Conservation (phyloP, 2,113 vertebrate species). For the Neogale vison region DNA sequence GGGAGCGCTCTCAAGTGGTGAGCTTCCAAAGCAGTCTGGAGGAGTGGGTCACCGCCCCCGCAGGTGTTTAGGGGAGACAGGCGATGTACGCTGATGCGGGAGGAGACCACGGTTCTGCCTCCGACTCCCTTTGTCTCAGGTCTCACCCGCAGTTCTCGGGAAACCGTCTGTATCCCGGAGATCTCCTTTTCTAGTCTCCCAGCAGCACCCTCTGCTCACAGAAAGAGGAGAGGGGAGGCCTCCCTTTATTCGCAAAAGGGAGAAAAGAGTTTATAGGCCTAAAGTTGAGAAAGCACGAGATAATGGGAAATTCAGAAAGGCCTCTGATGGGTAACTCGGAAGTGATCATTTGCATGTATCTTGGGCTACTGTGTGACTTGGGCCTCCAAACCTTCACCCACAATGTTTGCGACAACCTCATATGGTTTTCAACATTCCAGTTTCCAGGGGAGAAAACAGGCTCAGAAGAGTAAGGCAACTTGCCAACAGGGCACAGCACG, state of each 20-base stretch:
- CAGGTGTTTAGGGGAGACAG: constrained; percentile 43
- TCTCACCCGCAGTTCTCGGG: background rate
- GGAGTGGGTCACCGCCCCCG: background rate
- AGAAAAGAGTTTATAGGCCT: background rate
- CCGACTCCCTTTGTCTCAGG: background rate
- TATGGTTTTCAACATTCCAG: background rate
- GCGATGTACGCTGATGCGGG: background rate
- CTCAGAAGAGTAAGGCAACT: background rate
- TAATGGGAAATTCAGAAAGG: background rate
- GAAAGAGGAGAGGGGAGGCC: background rate
- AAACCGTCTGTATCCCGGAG: background rate
- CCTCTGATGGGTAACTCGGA: background rate
- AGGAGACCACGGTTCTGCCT: background rate
- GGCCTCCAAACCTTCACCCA: background rate
- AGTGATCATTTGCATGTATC: background rate
- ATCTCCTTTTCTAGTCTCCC: background rate
- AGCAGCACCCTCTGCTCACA: background rate
- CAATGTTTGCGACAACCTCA: background rate
- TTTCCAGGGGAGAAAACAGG: background rate
- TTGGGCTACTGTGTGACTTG: background rate
- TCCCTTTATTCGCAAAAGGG: background rate
- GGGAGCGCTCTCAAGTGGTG: constrained; percentile 38
- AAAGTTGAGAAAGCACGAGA: background rate
- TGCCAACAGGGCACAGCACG: background rate
- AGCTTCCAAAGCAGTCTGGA: constrained; percentile 23